Conservation (phyloP, 1,140 invertebrate genomes). For the Acromyrmex echinatior region DNA sequence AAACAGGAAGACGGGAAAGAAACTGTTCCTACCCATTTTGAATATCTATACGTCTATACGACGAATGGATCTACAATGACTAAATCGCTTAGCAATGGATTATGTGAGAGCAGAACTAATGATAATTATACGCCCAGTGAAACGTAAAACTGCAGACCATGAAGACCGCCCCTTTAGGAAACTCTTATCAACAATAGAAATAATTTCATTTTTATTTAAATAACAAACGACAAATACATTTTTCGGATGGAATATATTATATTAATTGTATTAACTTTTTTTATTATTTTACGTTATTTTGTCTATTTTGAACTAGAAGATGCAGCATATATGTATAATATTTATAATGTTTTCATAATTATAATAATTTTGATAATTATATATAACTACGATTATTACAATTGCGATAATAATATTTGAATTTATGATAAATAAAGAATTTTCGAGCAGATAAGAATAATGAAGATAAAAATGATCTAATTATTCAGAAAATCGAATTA, state of each 20-base stretch:
- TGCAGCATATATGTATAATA: background rate
- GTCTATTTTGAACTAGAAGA: background rate
- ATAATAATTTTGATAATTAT: background rate
- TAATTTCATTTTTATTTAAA: background rate
- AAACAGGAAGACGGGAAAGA: conserved; percentile 13
- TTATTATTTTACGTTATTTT: background rate
- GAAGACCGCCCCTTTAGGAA: conserved; percentile 38
- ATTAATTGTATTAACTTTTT: background rate
- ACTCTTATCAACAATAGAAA: background rate
- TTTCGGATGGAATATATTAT: background rate
- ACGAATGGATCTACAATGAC: background rate
- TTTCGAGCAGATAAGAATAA: conserved; percentile 13
- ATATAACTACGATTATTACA: no score
- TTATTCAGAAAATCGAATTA: background rate
- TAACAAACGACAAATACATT: background rate
- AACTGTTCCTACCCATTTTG: background rate
- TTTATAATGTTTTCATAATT: background rate
- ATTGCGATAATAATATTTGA: background rate
- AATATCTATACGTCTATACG: background rate
- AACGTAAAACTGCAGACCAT: conserved; percentile 47
- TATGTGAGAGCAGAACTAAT: background rate
- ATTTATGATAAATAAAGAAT: background rate
- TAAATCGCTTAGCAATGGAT: conserved; percentile 18
- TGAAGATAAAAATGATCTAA: background rate
- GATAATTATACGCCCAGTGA: conserved; percentile 57